These are phyloP conservation scores for Athalia rosae DNA, from an alignment of 2,888 invertebrate genomes.

Conservation along the genomic window DNA sequence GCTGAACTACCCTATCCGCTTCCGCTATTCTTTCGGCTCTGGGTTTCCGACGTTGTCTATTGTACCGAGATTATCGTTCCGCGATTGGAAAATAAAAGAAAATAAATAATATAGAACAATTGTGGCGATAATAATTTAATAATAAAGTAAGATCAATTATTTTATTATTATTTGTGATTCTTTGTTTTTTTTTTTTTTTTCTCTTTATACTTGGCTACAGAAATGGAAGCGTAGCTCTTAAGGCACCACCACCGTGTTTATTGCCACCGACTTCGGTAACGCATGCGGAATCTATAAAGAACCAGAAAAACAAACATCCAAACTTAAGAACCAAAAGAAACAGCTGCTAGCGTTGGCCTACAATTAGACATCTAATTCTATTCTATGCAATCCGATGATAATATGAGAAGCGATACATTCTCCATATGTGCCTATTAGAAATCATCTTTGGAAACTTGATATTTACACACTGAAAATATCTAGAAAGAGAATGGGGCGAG, in stretches of 20 bases:
- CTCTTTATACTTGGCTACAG: too few species aligned
- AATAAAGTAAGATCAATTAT: too few species aligned
- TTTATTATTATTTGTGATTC: too few species aligned
- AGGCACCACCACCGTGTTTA: constrained; percentile 70
- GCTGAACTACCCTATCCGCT: constrained; percentile 58
- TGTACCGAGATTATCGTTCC: constrained; percentile 54
- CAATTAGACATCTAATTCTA: constrained; percentile 55
- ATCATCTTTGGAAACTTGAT: background rate
- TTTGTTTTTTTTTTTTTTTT: too few species aligned
- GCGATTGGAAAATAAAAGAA: constrained; percentile 59
- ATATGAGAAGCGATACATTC: background rate
- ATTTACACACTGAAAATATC: too few species aligned
- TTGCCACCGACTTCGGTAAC: constrained; percentile 73
- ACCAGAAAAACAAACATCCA: constrained; percentile 65
- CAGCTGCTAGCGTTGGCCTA: constrained; percentile 19
- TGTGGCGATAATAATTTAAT: constrained; percentile 42
- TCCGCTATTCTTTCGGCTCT: constrained; percentile 54
- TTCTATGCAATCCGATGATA: constrained; percentile 67
- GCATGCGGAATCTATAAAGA: constrained; percentile 74
- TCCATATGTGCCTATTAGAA: background rate
- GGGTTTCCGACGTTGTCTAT: constrained; percentile 70
- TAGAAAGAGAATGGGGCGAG: too few species aligned
- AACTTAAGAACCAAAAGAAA: constrained; percentile 21
- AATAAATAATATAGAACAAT: constrained; percentile 61
- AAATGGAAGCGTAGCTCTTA: constrained; percentile 10